Base-by-base conservation (phyloP, 2,113 vertebrate genomes). In the Rhizomys pruinosus region DNA sequence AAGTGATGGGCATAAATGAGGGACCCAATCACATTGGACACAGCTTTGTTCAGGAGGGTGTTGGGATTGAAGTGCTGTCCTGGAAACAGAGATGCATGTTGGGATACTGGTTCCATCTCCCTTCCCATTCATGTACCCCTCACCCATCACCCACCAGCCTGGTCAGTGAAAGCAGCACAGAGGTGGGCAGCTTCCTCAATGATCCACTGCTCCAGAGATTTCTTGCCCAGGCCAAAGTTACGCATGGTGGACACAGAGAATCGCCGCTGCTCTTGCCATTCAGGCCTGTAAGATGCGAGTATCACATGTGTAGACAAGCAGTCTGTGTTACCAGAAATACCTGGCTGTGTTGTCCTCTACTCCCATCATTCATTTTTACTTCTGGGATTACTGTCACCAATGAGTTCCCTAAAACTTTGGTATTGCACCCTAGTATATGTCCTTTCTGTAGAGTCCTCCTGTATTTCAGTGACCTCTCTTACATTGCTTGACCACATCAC, bases 81-180 rank as follows among this genome's bases (percentile, higher is more conserved):
- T 4, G 47, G 73, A 3, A 47, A 2, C 5, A 13, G 27, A 76
- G 13, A 39, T 72, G n/a, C 3, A 29, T 29, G 15, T 5, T 9
- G 32, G 44, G 27, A 7, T 9, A 7, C 20, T 19, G 29, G 8
- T 55, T 8, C 23, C 1, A 4, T 0, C 9, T 44, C 7, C 23
- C 3, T 9, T 23, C 17, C 47, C 47, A 2, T 20, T 11, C 37
- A 37, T 32, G 27, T 9, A 19, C 29, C 6, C 32, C 27, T 32
- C 29, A 77, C 29, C 29, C 8, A 20, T 34, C 74, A 77, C 74
- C 44, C 47, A 77, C 74, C 74, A 2, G 74, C 29, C 29, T 77
- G 16, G 16, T 77, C 4, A 16, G 44, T 20, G 29, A 77, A 34
- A 47, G 74, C 47, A 0, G 52, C 74, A 44, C 74, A 77, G 47